phyloP scores from a whole-genome alignment of 2,888 invertebrate species.

The Trachelus troglodyta region DNA sequence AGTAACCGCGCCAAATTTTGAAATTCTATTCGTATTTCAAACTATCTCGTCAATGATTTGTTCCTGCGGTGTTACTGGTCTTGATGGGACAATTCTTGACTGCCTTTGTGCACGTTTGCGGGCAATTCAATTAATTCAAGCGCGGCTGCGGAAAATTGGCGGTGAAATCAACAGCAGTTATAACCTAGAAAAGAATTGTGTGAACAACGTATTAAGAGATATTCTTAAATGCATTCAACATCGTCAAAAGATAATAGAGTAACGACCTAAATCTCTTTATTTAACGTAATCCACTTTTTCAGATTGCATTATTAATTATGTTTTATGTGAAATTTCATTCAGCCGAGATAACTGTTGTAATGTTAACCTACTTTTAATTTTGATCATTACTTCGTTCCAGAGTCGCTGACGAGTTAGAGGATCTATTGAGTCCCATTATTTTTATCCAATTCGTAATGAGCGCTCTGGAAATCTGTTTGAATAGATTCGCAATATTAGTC shows the following conservation, averaged over 20 bases:
- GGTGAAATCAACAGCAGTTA: conserved; percentile 2
- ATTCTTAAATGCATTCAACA: background rate
- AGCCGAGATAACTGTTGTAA: background rate
- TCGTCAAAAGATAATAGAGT: conserved; percentile 32
- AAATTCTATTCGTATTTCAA: conserved; percentile 31
- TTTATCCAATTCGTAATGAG: conserved; percentile 36
- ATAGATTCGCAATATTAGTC: conserved; percentile 29
- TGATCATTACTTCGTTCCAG: conserved; percentile 17
- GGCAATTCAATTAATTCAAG: conserved; percentile 33
- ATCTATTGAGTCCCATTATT: conserved; percentile 34
- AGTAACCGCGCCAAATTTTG: conserved; percentile 23
- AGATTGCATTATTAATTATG: background rate
- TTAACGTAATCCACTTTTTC: no score
- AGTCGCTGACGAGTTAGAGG: conserved; percentile 29
- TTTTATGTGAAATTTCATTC: background rate
- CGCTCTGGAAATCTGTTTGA: conserved; percentile 37
- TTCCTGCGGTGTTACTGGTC: conserved; percentile 19
- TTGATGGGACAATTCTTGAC: conserved; percentile 33
- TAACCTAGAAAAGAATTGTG: background rate
- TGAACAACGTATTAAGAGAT: background rate
- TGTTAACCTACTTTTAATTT: background rate
- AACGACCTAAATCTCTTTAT: background rate
- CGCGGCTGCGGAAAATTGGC: conserved; percentile 29
- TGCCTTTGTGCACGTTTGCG: conserved; percentile 32
- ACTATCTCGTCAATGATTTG: conserved; percentile 19